Evolutionary conservation across 37 sponge, comb jelly and placozoan species (phyloP).

Genomic region (Cliona cf. orientalis): DNA sequence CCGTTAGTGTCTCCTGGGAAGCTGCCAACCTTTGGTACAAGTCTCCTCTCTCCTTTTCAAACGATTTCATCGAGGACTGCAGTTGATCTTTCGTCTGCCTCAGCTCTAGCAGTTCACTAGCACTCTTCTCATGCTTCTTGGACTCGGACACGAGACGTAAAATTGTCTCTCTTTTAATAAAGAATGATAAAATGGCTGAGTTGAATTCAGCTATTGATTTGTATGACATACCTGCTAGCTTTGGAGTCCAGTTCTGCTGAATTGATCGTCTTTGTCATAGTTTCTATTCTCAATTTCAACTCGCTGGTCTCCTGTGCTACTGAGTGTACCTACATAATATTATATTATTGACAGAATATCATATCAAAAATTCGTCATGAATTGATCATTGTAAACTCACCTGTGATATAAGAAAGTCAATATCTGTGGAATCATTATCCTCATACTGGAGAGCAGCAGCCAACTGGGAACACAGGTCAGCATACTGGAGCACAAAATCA

Average conservation of each 20-base stretch:
- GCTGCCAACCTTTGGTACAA: slow-evolving; percentile 43
- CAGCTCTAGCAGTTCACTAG: slow-evolving; percentile 19
- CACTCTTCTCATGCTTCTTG: slow-evolving; percentile 47
- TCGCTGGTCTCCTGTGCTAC: slow-evolving; percentile 27
- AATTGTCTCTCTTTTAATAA: slow-evolving; percentile 69
- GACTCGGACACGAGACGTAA: slow-evolving; percentile 60
- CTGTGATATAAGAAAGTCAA: slow-evolving; percentile 38
- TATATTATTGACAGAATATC: too few relatives aligned
- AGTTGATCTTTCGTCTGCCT: slow-evolving; percentile 32
- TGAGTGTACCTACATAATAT: slow-evolving; percentile 30
- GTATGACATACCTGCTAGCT: slow-evolving; percentile 52
- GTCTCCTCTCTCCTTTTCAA: slow-evolving; percentile 14
- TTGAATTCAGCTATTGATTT: neutral
- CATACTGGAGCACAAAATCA: slow-evolving; percentile 29
- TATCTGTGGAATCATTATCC: slow-evolving; percentile 28
- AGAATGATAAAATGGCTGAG: neutral
- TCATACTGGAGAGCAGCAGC: slow-evolving; percentile 23
- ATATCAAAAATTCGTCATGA: neutral
- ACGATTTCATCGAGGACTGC: neutral
- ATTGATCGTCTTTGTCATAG: slow-evolving; percentile 22
- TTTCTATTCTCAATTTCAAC: slow-evolving; percentile 34
- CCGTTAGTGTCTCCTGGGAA: slow-evolving; percentile 37
- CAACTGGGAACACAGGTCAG: slow-evolving; percentile 52
- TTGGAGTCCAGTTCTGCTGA: slow-evolving; percentile 60
- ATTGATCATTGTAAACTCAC: neutral